Conservation (phyloP, 2,797 vertebrate genomes). For the Alauda arvensis region DNA sequence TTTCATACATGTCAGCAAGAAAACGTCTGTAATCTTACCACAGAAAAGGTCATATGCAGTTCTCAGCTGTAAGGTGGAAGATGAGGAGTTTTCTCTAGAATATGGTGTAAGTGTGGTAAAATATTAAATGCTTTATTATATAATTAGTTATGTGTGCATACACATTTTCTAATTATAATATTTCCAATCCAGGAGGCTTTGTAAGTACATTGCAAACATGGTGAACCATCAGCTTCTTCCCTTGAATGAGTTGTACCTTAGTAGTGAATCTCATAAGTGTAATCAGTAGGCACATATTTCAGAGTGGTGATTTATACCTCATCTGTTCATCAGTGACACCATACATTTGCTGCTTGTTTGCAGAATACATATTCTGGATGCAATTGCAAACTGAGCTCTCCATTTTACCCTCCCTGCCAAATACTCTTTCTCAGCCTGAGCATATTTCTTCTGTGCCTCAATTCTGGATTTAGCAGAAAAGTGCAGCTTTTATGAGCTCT, state of each 20-base stretch:
- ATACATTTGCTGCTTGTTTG: neutral
- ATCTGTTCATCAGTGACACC: neutral
- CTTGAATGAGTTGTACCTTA: neutral
- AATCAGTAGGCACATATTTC: neutral
- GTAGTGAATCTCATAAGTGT: neutral
- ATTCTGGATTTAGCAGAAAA: neutral
- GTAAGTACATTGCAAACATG: neutral
- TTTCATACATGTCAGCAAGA: neutral
- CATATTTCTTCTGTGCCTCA: neutral
- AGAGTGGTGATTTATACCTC: slow-evolving; percentile 16
- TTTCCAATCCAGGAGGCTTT: neutral
- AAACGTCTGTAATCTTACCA: neutral
- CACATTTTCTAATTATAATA: neutral
- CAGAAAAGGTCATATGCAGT: neutral
- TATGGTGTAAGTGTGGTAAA: neutral
- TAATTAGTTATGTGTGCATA: neutral
- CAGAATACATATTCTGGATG: neutral
- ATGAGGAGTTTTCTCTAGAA: neutral
- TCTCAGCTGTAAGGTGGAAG: neutral
- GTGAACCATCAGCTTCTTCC: neutral
- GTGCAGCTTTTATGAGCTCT: neutral
- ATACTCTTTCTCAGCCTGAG: neutral
- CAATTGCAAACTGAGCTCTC: neutral
- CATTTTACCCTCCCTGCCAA: neutral
- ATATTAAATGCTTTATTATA: neutral